Conservation (phyloP, 2,113 vertebrate species). For the human (Homo sapiens) region GRCh38 chr6:134504001-134504500, state of each 20-base stretch:
- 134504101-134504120: conserved; percentile 59
- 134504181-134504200: conserved; percentile 62
- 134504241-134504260: conserved; percentile 69
- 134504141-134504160: conserved; percentile 70
- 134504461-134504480: too few relatives aligned
- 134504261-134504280: conserved; percentile 75
- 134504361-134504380: conserved; percentile 74
- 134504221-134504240: conserved; percentile 60
- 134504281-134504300: conserved; percentile 80
- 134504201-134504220: conserved; percentile 62
- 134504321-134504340: conserved; percentile 63
- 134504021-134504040: conserved; percentile 27
- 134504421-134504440: neutral
- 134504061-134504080: conserved; percentile 55
- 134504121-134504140: conserved; percentile 57
- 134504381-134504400: conserved; percentile 53
- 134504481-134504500: too few relatives aligned
- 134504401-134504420: conserved; percentile 33
- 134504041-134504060: conserved; percentile 26
- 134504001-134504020: neutral
- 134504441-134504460: neutral
- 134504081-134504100: conserved; percentile 38
- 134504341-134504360: conserved; percentile 62
- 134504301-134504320: conserved; percentile 82
- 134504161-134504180: conserved; percentile 63